Base-by-base conservation (phyloP, 2,888 invertebrate species). In the Celastrina argiolus region DNA sequence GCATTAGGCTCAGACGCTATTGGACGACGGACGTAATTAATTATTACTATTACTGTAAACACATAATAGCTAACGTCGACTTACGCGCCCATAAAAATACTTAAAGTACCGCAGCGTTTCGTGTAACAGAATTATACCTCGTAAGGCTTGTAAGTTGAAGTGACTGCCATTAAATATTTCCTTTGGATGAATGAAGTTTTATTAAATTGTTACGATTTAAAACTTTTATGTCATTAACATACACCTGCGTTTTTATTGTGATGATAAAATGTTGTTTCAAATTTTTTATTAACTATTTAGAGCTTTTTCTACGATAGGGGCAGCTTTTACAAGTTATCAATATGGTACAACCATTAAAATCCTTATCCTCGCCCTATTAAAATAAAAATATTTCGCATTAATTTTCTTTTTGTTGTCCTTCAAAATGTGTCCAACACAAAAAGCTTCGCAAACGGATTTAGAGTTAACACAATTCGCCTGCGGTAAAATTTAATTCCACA, bases 401-500 rank as follows among this genome's bases (percentile, higher is more conserved):
- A 51, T 51, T 51, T 51, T 12, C 16, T 22, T 26, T 2, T 12
- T 12, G 12, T 12, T 51, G 2, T 45, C 45, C 22, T 5, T 22
- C 51, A 51, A 51, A 26, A 51, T 26, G 14, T 26, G 12, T 5
- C 3, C 51, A 51, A 51, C 22, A 51, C 18, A 51, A 45, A 45
- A 22, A 51, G 22, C n/a, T 18, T 31, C 56, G 31, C 41, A 26
- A 34, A 66, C 45, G 41, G 64, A 67, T 56, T 36, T 51, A 58
- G 63, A 69, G 42, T 69, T 65, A 70, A 71, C 68, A 61, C 63
- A 70, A 72, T 72, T 67, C 66, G 71, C 72, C 71, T 72, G 73
- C 74, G 74, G 74, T 74, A 74, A 73, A 76, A 74, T 71, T 69
- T 75, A 75, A 76, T 76, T 74, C 76, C 79, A 80, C 76, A 78